Conservation (phyloP, 1,140 invertebrate genomes). For the Agraylea sexmaculata region DNA sequence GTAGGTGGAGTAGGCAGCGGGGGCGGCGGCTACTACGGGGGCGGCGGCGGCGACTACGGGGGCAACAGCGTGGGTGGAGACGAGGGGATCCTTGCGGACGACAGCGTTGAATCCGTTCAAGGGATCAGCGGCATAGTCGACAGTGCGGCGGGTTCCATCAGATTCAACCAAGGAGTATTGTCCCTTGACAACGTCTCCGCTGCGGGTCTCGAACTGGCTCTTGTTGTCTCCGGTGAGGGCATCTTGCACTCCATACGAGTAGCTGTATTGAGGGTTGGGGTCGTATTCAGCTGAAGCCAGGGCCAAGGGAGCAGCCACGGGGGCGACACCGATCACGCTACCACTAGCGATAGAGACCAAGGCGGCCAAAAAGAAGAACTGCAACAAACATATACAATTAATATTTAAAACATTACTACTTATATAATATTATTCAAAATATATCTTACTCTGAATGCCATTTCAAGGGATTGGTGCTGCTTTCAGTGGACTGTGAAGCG, state of each 20-base stretch:
- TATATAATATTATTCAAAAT: too few species aligned
- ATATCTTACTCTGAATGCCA: too few species aligned
- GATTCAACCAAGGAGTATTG: conserved; percentile 45
- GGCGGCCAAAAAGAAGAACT: conserved; percentile 27
- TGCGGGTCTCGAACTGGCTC: conserved; percentile 45
- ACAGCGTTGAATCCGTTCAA: conserved; percentile 39
- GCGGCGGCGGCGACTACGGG: too few species aligned
- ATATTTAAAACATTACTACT: too few species aligned
- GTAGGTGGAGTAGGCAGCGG: conserved; percentile 37
- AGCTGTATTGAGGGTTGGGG: conserved; percentile 44
- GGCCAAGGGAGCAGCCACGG: conserved; percentile 20
- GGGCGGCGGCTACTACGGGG: conserved; percentile 20
- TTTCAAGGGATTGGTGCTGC: too few species aligned
- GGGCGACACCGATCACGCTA: conserved; percentile 15
- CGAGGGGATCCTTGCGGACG: conserved; percentile 19
- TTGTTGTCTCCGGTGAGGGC: conserved; percentile 49
- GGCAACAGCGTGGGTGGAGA: too few species aligned
- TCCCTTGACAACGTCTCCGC: conserved; percentile 48
- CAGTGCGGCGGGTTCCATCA: conserved; percentile 44
- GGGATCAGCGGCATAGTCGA: conserved; percentile 46
- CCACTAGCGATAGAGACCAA: conserved; percentile 22
- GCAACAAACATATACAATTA: conserved; percentile 18
- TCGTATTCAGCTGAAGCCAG: conserved; percentile 22
- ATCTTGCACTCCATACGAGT: conserved; percentile 48
- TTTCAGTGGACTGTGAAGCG: too few species aligned